Evolutionary conservation across 1,140 invertebrate species (phyloP), one percentile per base, ranked within the genome.

Genomic region (Aphidius ervi): DNA sequence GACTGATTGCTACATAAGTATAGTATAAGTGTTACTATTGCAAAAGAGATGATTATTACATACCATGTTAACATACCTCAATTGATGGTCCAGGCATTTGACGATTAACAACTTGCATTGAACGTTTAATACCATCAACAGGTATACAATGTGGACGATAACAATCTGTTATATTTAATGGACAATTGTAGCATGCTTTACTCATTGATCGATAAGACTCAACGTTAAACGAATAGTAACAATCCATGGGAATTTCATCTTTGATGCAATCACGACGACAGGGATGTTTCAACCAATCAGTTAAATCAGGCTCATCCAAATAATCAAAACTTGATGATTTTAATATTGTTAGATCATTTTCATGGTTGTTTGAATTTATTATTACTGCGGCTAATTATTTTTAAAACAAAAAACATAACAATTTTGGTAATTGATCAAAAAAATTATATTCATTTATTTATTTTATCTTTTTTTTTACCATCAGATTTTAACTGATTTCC

Each of bases 161-260:
- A 70, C 94, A 97, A 70, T 96, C 91, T 0, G 85, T 85, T 0
- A 77, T 65, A 68, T 92, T 91, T 42, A 76, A 82, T 0, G 93
- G 92, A 72, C 94, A 97, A 66, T 90, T 79, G 68, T 85, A 92
- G 69, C 94, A 97, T 1, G 93, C 93, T 74, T 93, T 93, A 69
- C 88, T 91, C 83, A 94, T 85, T 1, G 90, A 88, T 55, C 88
- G 83, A 74, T 94, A 94, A 81, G 85, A 87, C 73, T 94, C 92
- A 0, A 92, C 67, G 46, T 81, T 76, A 67, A 92, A 92, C 56
- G 82, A 77, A 70, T 91, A 93, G 53, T 82, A 74, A 65, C 91
- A 92, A 7, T 81, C 78, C 84, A 85, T 86, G 2, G 84, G 81
- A n/a, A 81, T 69, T 2, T 72, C 81, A 47, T 66, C 63, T n/a